Conservation (phyloP, 2,888 invertebrate genomes). For the Trichopoda pennipes region DNA sequence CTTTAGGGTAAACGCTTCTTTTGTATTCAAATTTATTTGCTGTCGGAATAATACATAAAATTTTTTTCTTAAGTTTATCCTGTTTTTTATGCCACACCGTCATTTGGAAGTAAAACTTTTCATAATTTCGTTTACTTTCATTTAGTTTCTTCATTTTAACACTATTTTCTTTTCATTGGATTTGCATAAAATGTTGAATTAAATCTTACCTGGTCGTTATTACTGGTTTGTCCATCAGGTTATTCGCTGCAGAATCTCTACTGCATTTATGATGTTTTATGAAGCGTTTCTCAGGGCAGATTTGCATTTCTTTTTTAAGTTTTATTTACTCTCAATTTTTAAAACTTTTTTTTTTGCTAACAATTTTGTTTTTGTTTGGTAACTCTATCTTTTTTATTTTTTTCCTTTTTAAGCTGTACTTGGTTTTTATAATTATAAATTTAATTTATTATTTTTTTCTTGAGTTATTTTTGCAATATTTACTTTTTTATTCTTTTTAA, state of each 20-base stretch:
- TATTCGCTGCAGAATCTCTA: not conserved
- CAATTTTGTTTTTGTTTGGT: not conserved
- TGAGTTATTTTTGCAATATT: not conserved
- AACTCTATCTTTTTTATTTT: not conserved
- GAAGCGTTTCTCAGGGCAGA: not conserved
- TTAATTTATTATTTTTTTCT: not conserved
- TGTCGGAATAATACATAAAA: too few species aligned
- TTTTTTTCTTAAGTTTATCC: too few species aligned
- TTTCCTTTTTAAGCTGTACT: not conserved
- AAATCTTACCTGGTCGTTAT: constrained; percentile 30
- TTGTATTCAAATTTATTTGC: too few species aligned
- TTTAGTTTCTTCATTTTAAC: not conserved
- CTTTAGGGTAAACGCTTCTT: too few species aligned
- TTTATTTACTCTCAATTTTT: constrained; percentile 30
- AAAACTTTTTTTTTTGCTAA: not conserved
- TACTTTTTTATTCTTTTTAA: constrained; percentile 20
- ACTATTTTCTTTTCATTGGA: not conserved
- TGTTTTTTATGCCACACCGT: too few species aligned
- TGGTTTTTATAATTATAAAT: not conserved
- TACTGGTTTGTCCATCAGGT: constrained; percentile 12
- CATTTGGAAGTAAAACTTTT: not conserved
- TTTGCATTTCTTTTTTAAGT: not conserved
- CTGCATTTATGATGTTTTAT: not conserved
- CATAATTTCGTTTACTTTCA: not conserved
- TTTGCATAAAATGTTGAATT: constrained; percentile 1